These are phyloP conservation scores for Thysanoteuthis rhombus DNA, from an alignment of 2,888 invertebrate genomes.

Conservation along the genomic window DNA sequence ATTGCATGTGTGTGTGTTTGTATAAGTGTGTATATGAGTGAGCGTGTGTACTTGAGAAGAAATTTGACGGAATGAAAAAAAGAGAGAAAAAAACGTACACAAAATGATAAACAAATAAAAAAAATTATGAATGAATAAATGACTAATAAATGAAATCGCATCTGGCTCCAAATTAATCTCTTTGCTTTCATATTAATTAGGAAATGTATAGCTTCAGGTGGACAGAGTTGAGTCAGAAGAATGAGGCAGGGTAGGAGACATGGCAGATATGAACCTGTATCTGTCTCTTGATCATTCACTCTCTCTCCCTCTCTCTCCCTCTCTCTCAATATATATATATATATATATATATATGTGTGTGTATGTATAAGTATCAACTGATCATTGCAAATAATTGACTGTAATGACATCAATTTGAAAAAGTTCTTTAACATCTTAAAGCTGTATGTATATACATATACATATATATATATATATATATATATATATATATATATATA, in stretches of 20 bases:
- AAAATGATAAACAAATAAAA: not conserved
- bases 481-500: no score
- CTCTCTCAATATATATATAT: not conserved
- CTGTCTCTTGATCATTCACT: not conserved
- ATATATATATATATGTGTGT: no score
- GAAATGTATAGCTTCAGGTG: not conserved
- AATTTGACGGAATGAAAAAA: not conserved
- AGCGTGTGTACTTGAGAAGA: not conserved
- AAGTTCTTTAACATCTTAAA: no score
- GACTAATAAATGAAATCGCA: not conserved
- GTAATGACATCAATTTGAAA: no score
- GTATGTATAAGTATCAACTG: no score
- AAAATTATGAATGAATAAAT: not conserved
- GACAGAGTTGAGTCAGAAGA: not conserved
- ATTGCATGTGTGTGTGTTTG: not conserved
- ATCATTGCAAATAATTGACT: no score
- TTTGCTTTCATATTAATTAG: conserved; percentile 12
- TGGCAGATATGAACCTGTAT: not conserved
- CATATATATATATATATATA: no score
- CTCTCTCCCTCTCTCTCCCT: not conserved
- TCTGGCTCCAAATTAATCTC: not conserved
- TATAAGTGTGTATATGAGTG: not conserved
- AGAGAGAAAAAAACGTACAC: not conserved
- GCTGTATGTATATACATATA: no score
- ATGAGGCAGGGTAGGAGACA: not conserved